Percentiles rank a stretch among this genome's conserved stretches.
Conservation (phyloP, 2,797 vertebrate genomes). For the Corythornis leucogaster region DNA sequence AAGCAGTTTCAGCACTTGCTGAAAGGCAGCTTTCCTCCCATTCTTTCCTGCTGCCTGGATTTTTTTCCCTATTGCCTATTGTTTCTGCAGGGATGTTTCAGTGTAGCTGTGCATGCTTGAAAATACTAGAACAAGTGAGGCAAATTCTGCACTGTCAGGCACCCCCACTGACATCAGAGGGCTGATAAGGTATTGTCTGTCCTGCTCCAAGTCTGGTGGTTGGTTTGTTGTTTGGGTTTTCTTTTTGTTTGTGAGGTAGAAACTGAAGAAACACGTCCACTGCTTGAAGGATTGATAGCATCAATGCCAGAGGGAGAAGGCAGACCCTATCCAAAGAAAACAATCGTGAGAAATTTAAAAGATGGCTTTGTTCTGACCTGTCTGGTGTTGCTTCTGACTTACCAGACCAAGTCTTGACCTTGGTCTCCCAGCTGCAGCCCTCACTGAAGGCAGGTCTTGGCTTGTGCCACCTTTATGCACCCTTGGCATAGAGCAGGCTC, state of each 20-base stretch:
- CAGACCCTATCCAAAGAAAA: background rate
- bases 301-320: background rate
- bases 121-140: background rate
- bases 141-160: background rate
- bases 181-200: background rate
- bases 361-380: background rate
- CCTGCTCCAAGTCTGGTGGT: background rate
- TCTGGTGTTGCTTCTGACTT: background rate
- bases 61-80: background rate
- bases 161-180: background rate
- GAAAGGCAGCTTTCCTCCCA: background rate
- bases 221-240: background rate
- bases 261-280: background rate
- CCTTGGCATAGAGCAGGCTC: background rate
- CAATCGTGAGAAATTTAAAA: background rate
- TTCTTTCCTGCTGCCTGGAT: background rate
- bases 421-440: background rate
- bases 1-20: background rate
- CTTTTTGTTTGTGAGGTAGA: background rate
- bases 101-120: background rate
- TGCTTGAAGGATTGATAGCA: background rate
- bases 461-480: rapidly evolving
- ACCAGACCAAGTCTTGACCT: background rate
- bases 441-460: background rate
- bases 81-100: background rate